Evolutionary conservation across 2,888 invertebrate genomes (phyloP), one percentile per base, ranked within the genome.

Genomic region (Netelia inedita): DNA sequence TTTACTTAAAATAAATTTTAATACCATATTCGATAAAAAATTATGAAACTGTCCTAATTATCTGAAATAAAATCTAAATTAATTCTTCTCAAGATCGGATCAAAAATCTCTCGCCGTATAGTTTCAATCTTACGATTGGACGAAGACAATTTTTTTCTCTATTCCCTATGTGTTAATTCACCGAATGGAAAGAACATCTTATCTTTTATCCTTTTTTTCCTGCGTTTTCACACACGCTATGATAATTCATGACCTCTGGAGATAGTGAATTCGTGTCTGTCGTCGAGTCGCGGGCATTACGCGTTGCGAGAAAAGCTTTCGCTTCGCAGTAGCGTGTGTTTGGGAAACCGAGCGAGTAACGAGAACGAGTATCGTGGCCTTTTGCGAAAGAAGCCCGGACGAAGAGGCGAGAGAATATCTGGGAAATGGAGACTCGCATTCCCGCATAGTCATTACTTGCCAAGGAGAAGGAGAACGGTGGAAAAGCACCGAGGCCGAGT

Each of bases 351-450:
- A 88, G 91, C 90, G 85, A 90, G 88, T 89, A 90, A 90, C 88
- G 83, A 75, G 85, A 76, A 84, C 75, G 71, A 85, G 85, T 85
- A 85, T 85, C 79, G 69, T 81, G n/a, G 8, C 83, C 79, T 85
- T 68, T 46, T 78, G 21, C 61, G 61, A 81, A 65, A 76, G 53
- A 61, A 23, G 79, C 69, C 19, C 21, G 2, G 53, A 53, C 23
- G 61, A 23, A 28, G 57, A 63, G 68, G 69, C 57, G 79, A 79
- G 82, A 59, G 71, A 75, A 75, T 75, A 53, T 63, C 83, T 57
- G 71, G 75, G 89, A 90, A 90, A 91, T 91, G 90, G 89, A 91
- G 89, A 89, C 90, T 90, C 87, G 90, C 89, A 89, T 87, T 87
- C 88, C 65, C 73, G 83, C 85, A 69, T 63, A 87, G 89, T 91